Conservation (phyloP, 2,113 vertebrate genomes). For the Antechinus stuartii region DNA sequence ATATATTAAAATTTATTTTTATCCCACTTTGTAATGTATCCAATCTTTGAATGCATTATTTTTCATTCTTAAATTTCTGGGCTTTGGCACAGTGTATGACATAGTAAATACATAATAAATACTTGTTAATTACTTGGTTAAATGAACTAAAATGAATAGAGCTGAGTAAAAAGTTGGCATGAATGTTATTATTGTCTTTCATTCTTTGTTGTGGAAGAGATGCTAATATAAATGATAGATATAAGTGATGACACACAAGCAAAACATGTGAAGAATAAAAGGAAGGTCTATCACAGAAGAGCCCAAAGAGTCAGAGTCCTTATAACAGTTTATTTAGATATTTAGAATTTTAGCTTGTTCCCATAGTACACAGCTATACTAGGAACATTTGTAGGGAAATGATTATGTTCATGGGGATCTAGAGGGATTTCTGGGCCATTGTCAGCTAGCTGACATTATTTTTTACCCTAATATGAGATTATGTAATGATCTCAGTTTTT, state of each 20-base stretch:
- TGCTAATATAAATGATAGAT: neutral
- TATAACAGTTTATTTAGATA: neutral
- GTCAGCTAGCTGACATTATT: conserved; percentile 61
- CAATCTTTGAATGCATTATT: neutral
- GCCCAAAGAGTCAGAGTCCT: conserved; percentile 33
- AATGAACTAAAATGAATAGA: neutral
- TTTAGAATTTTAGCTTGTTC: neutral
- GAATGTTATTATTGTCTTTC: neutral
- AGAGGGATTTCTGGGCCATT: conserved; percentile 58
- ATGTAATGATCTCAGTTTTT: neutral
- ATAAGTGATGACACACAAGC: neutral
- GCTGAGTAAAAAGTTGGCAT: neutral
- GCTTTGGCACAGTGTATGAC: neutral
- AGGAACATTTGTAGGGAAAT: conserved; percentile 46
- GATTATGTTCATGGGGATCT: conserved; percentile 52
- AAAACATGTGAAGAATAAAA: conserved; percentile 39
- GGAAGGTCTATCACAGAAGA: conserved; percentile 52
- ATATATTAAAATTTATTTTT: neutral
- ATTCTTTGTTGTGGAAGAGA: no score
- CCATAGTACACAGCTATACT: conserved; percentile 8
- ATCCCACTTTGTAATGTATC: neutral
- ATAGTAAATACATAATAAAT: neutral
- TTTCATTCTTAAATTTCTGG: neutral
- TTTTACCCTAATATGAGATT: conserved; percentile 40
- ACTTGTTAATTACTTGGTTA: neutral